Base-by-base conservation (phyloP, 2,113 vertebrate species). In the Ceuthmochares aereus region DNA sequence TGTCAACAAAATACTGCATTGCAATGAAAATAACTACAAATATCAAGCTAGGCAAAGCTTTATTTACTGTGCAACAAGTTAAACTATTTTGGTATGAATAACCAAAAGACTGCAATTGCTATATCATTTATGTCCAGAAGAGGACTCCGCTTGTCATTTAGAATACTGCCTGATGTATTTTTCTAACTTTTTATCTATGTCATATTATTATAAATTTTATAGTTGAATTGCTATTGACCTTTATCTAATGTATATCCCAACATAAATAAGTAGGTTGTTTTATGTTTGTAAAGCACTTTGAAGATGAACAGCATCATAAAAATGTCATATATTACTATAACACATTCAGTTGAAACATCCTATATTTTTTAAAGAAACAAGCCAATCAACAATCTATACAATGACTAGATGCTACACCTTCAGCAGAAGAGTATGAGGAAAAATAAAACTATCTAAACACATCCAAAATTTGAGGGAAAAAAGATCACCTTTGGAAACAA, bases 191-290 rank as follows among this genome's bases (percentile, higher is more conserved):
- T 95, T 88, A 87, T 80, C 93, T 59, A 62, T 69, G 78, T 88
- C 75, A 80, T 88, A 79, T 89, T 83, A 91, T 87, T 91, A 93
- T 92, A 86, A 92, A 54, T 94, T 96, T 90, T 95, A 95, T 77
- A 93, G 93, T 20, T 85, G 87, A 91, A 95, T 93, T 96, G 75
- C 79, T 64, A 95, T 78, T 93, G 93, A 94, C 95, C 95, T 96
- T 94, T 95, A 93, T 90, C 27, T 83, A 90, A 49, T 72, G 59
- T 88, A 92, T 78, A 97, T 74, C 45, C 47, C 60, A 93, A 88
- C 72, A 92, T 79, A 96, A 97, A 93, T 81, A 85, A 93, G 93
- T 80, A 90, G 87, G 68, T 70, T 88, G 52, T 45, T 77, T 95
- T 90, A 78, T 93, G 89, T 95, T 93, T 96, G 56, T 30, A 89